Base-by-base conservation (phyloP, 2,797 vertebrate species). In the Philypnodon macrostomus region DNA sequence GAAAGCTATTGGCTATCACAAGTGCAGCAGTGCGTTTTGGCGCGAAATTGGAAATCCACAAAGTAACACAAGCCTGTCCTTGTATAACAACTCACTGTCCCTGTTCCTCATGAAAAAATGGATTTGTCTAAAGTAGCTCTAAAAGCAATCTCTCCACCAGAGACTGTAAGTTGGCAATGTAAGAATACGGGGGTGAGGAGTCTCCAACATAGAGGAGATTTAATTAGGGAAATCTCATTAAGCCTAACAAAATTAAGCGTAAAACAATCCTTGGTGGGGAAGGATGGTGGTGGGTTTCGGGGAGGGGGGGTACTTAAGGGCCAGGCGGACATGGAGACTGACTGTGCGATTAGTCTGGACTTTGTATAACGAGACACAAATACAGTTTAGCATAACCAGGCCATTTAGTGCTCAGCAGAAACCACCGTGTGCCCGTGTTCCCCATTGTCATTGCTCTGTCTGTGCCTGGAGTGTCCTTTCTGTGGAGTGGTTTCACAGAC, bases 181-280 rank as follows among this genome's bases (percentile, higher is more conserved):
- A 89, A 90, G 89, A 49, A 15, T 18, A 26, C 10, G 40, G 14
- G 29, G 53, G 29, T 38, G 34, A 39, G 59, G 87, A n/a, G 83
- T 87, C 84, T 91, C 91, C 85, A 86, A 89, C 91, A 83, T 88
- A 89, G 92, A 93, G 93, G 88, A 95, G 93, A 96, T 97, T 96
- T 97, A 95, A 98, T 98, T 97, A 95, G 92, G 55, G 81, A 95
- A 95, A 97, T 96, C 93, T 95, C 92, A 93, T 96, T 97, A 96
- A 92, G 90, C 90, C 91, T 93, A 96, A 96, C 89, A 90, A 93
- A 96, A 97, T 96, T 94, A 97, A 90, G 91, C 82, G 88, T 93
- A 96, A 96, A 94, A 94, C 93, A 95, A 95, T 95, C 91, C 91
- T 88, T 91, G 81, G 91, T 92, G 88, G 94, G 92, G 93, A 92